A percentile compares a stretch with the other conserved stretches of the same genome.
phyloP scores from a whole-genome alignment of 2,797 vertebrate genomes.

The Enteromius afrohamiltoni region DNA sequence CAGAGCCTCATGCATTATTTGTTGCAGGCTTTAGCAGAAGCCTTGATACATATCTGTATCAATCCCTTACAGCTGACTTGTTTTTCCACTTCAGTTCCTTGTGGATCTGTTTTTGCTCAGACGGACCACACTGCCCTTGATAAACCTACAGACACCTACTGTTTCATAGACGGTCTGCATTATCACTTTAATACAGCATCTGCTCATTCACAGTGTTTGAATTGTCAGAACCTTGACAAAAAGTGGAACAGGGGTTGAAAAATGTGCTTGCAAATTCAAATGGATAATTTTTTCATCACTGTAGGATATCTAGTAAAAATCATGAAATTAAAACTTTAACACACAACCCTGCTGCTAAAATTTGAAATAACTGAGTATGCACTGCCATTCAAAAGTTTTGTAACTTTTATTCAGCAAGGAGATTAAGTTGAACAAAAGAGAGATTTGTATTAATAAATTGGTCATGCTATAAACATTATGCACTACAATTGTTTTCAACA shows the following conservation, averaged over 20 bases:
- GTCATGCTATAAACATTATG: neutral
- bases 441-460: neutral
- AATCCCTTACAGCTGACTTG: constrained; percentile 14
- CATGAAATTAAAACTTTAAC: neutral
- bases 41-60: constrained; percentile 18
- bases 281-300: neutral
- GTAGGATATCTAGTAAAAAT: neutral
- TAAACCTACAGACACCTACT: constrained; percentile 26
- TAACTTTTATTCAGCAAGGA: neutral
- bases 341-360: neutral
- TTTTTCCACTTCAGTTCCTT: constrained; percentile 18
- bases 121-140: constrained; percentile 26
- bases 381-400: neutral
- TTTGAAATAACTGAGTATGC: neutral
- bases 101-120: constrained; percentile 26
- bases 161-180: constrained; percentile 22
- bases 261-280: neutral
- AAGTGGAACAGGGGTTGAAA: neutral
- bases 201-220: constrained; percentile 4
- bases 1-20: constrained; percentile 11
- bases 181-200: constrained; percentile 10
- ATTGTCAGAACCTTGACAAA: neutral
- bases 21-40: neutral
- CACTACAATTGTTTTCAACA: neutral
- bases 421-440: neutral